phyloP scores from a whole-genome alignment of 2,888 invertebrate genomes.

The Ctena decussata region DNA sequence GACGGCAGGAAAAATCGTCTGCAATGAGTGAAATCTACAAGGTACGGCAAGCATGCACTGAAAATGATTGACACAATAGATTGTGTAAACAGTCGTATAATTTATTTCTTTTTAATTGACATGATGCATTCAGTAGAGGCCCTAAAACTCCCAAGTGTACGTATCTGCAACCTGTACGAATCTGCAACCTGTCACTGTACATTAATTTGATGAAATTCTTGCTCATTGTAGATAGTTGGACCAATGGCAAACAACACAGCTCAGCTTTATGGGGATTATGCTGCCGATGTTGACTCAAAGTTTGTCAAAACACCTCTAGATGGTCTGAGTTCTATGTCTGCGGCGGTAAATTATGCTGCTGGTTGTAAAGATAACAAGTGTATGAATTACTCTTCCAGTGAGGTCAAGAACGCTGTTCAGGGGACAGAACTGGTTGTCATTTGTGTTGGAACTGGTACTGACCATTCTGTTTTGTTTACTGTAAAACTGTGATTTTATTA shows the following conservation, averaged over 20 bases:
- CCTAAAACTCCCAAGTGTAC: no score
- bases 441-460: conserved; percentile 82
- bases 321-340: conserved; percentile 70
- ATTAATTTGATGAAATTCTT: no score
- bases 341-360: conserved; percentile 65
- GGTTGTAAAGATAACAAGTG: conserved; percentile 79
- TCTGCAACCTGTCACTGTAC: no score
- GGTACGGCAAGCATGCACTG: no score
- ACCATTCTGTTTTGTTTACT: neutral
- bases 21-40: no score
- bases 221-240: conserved; percentile 83
- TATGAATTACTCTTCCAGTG: conserved; percentile 64
- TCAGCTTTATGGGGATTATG: conserved; percentile 82
- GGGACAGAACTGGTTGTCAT: conserved; percentile 77
- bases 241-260: conserved; percentile 82
- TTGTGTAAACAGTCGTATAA: no score
- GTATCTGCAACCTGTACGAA: no score
- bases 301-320: conserved; percentile 76
- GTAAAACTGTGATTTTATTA: neutral
- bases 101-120: no score
- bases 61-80: no score
- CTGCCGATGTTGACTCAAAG: conserved; percentile 67
- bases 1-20: no score
- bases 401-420: conserved; percentile 68
- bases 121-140: no score